Conservation (phyloP, 2,888 invertebrate genomes). For the Scrobipalpa costella region DNA sequence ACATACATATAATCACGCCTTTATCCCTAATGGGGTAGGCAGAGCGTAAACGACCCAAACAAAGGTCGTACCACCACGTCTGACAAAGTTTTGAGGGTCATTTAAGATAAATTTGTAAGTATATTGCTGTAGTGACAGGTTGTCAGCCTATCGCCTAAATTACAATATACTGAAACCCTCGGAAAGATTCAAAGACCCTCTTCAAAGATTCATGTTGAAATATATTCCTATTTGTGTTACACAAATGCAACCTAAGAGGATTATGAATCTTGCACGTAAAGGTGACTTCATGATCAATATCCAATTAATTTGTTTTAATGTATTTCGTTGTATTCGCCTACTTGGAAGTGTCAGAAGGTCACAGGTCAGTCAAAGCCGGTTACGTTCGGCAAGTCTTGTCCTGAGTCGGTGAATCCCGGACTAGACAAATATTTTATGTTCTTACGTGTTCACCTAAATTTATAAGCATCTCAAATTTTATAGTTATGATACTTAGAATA, state of each 20-base stretch:
- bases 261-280: constrained; percentile 29
- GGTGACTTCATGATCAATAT: not conserved
- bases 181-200: too few relatives aligned
- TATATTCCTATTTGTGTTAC: not conserved
- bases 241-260: not conserved
- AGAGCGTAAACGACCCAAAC: too few relatives aligned
- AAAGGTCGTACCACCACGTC: too few relatives aligned
- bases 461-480: too few relatives aligned
- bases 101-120: too few relatives aligned
- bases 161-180: too few relatives aligned
- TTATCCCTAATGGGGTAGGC: too few relatives aligned
- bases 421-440: not conserved
- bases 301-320: constrained; percentile 6
- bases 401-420: not conserved
- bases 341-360: not conserved
- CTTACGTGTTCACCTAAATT: not conserved
- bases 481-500: too few relatives aligned
- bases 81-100: too few relatives aligned
- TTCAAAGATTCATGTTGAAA: not conserved
- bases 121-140: too few relatives aligned
- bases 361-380: not conserved
- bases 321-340: not conserved
- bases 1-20: too few relatives aligned
- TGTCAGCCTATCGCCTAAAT: too few relatives aligned
- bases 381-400: not conserved